Evolutionary conservation across 2,888 invertebrate species (phyloP).

Genomic region (Polyploca ridens): DNA sequence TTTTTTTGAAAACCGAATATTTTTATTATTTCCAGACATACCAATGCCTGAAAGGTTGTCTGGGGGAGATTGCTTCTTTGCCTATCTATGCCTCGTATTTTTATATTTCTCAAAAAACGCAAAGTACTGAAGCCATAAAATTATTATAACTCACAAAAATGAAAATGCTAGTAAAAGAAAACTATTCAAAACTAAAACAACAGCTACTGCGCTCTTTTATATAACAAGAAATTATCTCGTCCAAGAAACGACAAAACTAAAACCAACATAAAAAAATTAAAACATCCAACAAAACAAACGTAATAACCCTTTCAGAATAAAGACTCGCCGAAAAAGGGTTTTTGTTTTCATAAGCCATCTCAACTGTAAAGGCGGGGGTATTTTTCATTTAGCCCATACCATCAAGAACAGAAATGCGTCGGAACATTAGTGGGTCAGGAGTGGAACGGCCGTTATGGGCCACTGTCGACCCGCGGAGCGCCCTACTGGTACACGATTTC

Average conservation of each 20-base stretch:
- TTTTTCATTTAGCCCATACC: constrained; percentile 37
- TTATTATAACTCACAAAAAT: too few relatives aligned
- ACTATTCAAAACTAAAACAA: too few relatives aligned
- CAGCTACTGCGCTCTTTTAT: too few relatives aligned
- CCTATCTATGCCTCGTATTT: too few relatives aligned
- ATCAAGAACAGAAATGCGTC: constrained; percentile 27
- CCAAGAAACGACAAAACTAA: background rate
- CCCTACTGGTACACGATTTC: constrained; percentile 27
- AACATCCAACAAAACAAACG: background rate
- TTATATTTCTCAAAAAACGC: too few relatives aligned
- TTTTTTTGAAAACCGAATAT: too few relatives aligned
- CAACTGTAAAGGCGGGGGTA: constrained; percentile 30
- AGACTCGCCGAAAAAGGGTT: constrained; percentile 28
- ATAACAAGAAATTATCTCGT: too few relatives aligned
- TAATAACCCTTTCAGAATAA: constrained; percentile 16
- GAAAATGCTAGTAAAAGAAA: too few relatives aligned
- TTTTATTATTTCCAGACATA: too few relatives aligned
- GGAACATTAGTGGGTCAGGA: constrained; percentile 22
- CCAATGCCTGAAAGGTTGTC: too few relatives aligned
- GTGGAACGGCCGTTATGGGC: constrained; percentile 18
- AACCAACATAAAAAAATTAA: background rate
- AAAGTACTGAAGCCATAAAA: too few relatives aligned
- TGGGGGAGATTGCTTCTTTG: too few relatives aligned
- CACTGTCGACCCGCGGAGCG: constrained; percentile 30
- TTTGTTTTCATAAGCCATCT: constrained; percentile 38